Base-by-base conservation (phyloP, 2,888 invertebrate species). In the Polyommatus iphigenia region DNA sequence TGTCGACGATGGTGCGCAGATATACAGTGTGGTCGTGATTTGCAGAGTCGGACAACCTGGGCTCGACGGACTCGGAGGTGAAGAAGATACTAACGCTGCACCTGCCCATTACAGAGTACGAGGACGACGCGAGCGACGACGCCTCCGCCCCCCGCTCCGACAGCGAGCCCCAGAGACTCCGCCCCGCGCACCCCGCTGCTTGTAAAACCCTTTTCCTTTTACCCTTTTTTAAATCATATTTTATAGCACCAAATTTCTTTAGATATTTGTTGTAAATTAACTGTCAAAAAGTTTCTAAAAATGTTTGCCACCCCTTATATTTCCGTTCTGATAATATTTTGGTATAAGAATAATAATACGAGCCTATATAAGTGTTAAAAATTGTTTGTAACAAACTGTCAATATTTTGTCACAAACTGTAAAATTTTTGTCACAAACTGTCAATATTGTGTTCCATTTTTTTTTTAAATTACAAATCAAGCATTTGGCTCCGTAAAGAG, bases 61-160 rank as follows among this genome's bases (percentile, higher is more conserved):
- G 98, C 95, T 98, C 97, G 91, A 98, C 98, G 95, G 98, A 98
- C 96, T 98, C 98, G 94, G 98, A 98, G 96, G 97, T 97, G 95
- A 97, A 97, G 96, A 97, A 97, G 96, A 97, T 97, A 96, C 93
- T 97, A 96, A 97, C 97, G 91, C 96, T 97, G 94, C 97, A 97
- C 96, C 96, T 97, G 95, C 97, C 97, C 95, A 97, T 97, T 96
- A 97, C 97, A 96, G 98, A 98, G 95, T 98, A 98, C 95, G 98
- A 98, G 95, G 97, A 97, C 90, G 98, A 98, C 92, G 97, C 96
- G 78, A 95, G 95, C 81, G 95, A 95, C 83, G 95, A 95, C 85
- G 94, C 91, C 54, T 92, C 94, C 85, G 95, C 95, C 83, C 96
- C 95, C 86, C 95, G 90, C 84, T 92, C 93, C 13, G 94, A 94